Conservation (phyloP, 2,113 vertebrate genomes). For the Egretta garzetta region DNA sequence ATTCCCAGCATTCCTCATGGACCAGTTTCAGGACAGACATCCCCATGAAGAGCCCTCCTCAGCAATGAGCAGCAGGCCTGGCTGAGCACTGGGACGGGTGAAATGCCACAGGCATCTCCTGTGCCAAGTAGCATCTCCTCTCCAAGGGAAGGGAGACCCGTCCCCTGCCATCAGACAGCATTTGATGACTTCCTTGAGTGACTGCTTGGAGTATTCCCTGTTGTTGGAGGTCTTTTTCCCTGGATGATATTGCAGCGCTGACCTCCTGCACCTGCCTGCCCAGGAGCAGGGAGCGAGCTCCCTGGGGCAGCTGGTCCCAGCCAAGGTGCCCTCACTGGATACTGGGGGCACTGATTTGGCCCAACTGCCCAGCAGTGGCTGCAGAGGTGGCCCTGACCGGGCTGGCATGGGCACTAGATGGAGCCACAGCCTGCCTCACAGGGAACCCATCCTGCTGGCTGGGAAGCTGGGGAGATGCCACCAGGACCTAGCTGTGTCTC, state of each 20-base stretch:
- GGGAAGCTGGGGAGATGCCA: neutral
- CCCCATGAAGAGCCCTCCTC: neutral
- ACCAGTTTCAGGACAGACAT: neutral
- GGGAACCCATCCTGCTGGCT: neutral
- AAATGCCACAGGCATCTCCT: neutral
- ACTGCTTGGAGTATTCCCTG: neutral
- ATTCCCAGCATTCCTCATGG: neutral
- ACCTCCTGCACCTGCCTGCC: neutral
- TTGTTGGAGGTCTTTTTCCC: neutral
- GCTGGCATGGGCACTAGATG: conserved; percentile 1
- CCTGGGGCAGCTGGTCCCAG: neutral
- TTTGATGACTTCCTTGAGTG: neutral
- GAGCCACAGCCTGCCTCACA: conserved; percentile 35
- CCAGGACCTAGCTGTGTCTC: neutral
- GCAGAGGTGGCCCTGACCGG: neutral
- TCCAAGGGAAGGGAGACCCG: fast-evolving
- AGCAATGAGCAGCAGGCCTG: neutral
- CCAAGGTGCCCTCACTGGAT: neutral
- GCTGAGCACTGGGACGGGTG: neutral
- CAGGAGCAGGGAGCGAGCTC: neutral
- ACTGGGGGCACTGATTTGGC: neutral
- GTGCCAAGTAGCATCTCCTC: neutral
- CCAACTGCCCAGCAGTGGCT: neutral
- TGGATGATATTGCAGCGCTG: neutral
- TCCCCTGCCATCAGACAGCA: neutral